phyloP scores from a whole-genome alignment of 2,797 vertebrate species.

The Poliocrania exsul region DNA sequence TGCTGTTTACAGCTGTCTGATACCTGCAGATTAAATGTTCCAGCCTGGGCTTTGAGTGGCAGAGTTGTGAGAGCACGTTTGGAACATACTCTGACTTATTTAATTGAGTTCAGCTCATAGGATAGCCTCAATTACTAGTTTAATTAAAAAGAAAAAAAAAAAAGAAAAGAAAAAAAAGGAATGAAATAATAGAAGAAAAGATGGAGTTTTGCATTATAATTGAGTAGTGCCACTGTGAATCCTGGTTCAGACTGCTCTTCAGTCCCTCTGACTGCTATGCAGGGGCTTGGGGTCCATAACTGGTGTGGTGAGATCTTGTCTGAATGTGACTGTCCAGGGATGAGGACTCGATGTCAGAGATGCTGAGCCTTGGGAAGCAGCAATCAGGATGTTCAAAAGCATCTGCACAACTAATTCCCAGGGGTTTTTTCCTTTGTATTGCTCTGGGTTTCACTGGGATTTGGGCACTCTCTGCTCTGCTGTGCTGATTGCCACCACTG shows the following conservation, averaged over 20 bases:
- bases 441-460: neutral
- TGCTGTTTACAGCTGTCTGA: neutral
- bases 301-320: neutral
- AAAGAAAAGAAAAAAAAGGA: too few species aligned
- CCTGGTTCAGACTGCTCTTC: neutral
- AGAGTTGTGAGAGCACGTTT: neutral
- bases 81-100: neutral
- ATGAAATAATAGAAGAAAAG: neutral
- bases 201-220: neutral
- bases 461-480: neutral
- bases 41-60: neutral
- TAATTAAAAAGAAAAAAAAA: neutral
- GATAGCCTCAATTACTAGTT: constrained; percentile 16
- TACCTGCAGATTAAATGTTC: neutral
- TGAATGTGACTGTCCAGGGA: neutral
- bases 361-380: neutral
- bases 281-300: neutral
- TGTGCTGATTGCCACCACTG: neutral
- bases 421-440: neutral
- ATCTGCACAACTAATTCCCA: neutral
- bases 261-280: neutral
- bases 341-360: neutral
- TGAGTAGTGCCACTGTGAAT: neutral
- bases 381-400: neutral
- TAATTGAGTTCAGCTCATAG: constrained; percentile 24